Percentiles rank a stretch among this genome's conserved stretches.
Evolutionary conservation across 2,888 invertebrate species (phyloP).

Genomic region (Camponotus fellah): DNA sequence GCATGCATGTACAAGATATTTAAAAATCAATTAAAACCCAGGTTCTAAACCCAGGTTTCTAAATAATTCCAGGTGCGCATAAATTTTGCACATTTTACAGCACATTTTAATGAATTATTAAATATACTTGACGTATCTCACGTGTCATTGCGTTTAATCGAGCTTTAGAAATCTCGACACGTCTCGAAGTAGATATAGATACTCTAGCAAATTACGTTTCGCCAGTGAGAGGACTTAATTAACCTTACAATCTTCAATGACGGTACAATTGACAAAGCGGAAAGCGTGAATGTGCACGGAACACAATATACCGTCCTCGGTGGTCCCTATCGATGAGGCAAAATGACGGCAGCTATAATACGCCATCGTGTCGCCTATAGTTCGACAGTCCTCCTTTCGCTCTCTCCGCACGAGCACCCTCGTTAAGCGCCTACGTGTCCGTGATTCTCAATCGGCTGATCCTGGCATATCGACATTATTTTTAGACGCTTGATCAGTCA

Average conservation of each 20-base stretch:
- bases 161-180: conserved; percentile 11
- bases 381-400: conserved; percentile 67
- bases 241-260: conserved; percentile 20
- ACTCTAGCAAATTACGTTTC: not conserved
- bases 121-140: not conserved
- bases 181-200: not conserved
- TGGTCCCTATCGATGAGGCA: conserved; percentile 46
- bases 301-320: conserved; percentile 9
- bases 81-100: not conserved
- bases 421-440: conserved; percentile 81
- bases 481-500: conserved; percentile 63
- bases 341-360: conserved; percentile 61
- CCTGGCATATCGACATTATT: conserved; percentile 68
- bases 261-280: conserved; percentile 5
- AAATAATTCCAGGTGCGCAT: not conserved
- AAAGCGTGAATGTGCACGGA: conserved; percentile 20
- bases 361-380: conserved; percentile 62
- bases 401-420: conserved; percentile 76
- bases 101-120: not conserved
- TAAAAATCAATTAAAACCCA: not conserved
- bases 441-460: conserved; percentile 74
- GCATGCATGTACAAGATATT: not conserved
- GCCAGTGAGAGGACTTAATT: conserved; percentile 20
- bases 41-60: not conserved
- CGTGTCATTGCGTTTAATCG: not conserved